phyloP scores from a whole-genome alignment of 2,797 vertebrate genomes.

The Galagoides demidoff region DNA sequence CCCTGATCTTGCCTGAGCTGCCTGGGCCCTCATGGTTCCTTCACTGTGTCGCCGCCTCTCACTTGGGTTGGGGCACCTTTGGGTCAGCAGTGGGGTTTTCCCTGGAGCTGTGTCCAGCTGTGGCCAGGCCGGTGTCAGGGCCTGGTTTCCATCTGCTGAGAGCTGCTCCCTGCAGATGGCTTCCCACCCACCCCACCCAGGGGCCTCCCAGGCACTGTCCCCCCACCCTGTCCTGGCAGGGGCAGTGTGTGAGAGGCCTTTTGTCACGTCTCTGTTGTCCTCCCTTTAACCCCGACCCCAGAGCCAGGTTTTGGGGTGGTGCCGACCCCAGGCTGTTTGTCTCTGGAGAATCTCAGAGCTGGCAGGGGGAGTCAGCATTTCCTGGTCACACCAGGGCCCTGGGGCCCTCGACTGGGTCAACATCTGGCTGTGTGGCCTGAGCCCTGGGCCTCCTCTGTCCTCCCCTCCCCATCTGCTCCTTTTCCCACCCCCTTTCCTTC shows the following conservation, averaged over 20 bases:
- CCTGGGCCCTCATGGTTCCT: neutral
- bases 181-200: constrained; percentile 72
- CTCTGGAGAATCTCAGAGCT: constrained; percentile 45
- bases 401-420: constrained; percentile 81
- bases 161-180: constrained; percentile 59
- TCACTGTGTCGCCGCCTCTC: neutral
- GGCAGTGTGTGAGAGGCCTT: neutral
- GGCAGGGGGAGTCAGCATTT: constrained; percentile 73
- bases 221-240: constrained; percentile 68
- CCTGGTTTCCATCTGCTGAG: constrained; percentile 77
- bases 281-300: neutral
- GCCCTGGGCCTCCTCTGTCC: constrained; percentile 59
- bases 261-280: neutral
- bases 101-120: neutral
- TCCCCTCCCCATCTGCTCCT: constrained; percentile 61
- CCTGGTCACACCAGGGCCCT: constrained; percentile 78
- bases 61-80: neutral
- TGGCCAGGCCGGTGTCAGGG: constrained; percentile 36
- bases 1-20: neutral
- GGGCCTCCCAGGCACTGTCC: constrained; percentile 67
- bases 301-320: neutral
- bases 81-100: neutral
- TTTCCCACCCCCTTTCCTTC: constrained; percentile 55
- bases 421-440: constrained; percentile 82
- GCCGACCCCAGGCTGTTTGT: neutral